A percentile compares a stretch with the other conserved stretches of the same genome.
Conservation (phyloP, 2,888 invertebrate genomes). For the Eupithecia subfuscata region DNA sequence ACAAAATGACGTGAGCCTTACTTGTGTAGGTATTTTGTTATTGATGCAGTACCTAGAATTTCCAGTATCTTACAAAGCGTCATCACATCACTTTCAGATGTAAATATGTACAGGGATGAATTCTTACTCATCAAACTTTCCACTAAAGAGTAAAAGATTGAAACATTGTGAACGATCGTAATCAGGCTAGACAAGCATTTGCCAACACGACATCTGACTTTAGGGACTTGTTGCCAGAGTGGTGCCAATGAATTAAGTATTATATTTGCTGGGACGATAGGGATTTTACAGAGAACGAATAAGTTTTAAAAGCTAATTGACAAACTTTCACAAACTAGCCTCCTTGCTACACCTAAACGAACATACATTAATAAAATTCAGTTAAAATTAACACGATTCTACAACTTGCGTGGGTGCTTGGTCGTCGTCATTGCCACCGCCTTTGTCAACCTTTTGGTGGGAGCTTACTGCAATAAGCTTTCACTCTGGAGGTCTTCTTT, state of each 20-base stretch:
- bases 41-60: slow-evolving; percentile 8
- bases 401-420: not conserved
- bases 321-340: not conserved
- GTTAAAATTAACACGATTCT: not conserved
- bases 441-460: not conserved
- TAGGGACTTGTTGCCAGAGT: not conserved
- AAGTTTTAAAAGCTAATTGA: not conserved
- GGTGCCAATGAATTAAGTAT: not conserved
- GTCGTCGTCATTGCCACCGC: not conserved
- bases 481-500: not conserved
- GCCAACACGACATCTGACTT: not conserved
- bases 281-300: not conserved
- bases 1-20: slow-evolving; percentile 16
- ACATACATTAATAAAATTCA: not conserved
- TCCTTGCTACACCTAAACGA: not conserved
- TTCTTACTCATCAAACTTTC: slow-evolving; percentile 5
- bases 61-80: slow-evolving; percentile 15
- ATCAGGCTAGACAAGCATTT: not conserved
- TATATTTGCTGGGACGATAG: too few species aligned
- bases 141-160: not conserved
- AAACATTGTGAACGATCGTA: not conserved
- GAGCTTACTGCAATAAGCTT: too few species aligned
- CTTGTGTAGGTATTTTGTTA: not conserved
- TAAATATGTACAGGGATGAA: slow-evolving; percentile 6
- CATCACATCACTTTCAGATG: slow-evolving; percentile 4